Evolutionary conservation across 2,797 vertebrate genomes (phyloP).

Genomic region (Diceros bicornis): DNA sequence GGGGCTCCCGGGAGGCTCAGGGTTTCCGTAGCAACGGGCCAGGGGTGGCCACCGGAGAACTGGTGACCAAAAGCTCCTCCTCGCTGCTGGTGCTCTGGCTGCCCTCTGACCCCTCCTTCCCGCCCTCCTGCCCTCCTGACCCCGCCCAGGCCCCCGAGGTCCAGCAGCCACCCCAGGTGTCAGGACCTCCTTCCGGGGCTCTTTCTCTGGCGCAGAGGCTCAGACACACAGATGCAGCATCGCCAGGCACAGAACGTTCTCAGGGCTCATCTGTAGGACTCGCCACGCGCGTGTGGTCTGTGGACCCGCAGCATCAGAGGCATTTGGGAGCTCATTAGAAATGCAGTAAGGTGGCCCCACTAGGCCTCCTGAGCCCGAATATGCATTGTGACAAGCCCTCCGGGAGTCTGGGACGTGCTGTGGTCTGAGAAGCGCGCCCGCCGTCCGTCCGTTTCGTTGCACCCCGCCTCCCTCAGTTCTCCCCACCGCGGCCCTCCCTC

Average conservation of each 20-base stretch:
- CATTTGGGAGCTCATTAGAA: not conserved
- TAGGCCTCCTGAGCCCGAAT: not conserved
- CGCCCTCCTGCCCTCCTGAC: not conserved
- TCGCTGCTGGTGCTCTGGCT: no score
- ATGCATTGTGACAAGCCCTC: fast-evolving
- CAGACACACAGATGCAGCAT: fast-evolving
- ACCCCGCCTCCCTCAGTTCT: not conserved
- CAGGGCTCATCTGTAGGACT: not conserved
- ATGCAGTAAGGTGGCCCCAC: not conserved
- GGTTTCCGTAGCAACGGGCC: not conserved
- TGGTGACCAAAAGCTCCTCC: not conserved
- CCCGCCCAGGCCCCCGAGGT: not conserved
- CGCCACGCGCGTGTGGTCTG: not conserved
- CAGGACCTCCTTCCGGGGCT: not conserved
- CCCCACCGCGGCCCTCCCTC: not conserved
- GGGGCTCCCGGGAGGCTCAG: not conserved
- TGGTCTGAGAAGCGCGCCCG: no score
- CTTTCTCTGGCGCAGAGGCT: not conserved
- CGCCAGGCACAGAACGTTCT: not conserved
- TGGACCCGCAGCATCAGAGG: not conserved
- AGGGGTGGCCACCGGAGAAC: not conserved
- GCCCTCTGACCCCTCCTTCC: not conserved
- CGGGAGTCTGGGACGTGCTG: not conserved
- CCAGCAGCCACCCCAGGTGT: not conserved
- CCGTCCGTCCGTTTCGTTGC: not conserved